Conservation (phyloP, 2,113 vertebrate species). For the Pseudorectes ferrugineus region DNA sequence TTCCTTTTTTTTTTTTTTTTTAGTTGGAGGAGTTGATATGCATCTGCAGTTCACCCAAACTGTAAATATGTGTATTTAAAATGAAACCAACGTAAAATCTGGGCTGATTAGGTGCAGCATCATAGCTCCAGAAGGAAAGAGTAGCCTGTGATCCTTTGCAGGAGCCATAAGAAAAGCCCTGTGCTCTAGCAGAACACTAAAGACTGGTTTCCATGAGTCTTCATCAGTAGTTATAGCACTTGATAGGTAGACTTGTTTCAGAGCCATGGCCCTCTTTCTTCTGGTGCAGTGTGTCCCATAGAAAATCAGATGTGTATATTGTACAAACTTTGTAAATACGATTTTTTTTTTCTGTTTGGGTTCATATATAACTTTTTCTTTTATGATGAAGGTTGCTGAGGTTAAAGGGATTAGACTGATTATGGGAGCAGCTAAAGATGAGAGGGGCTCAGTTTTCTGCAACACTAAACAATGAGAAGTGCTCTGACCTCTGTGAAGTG, state of each 20-base stretch:
- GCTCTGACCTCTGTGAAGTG: slow-evolving; percentile 18
- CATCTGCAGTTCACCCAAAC: slow-evolving; percentile 75
- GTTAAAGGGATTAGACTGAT: slow-evolving; percentile 81
- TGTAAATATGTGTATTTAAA: slow-evolving; percentile 85
- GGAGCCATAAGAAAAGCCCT: slow-evolving; percentile 71
- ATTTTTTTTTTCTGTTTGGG: slow-evolving; percentile 68
- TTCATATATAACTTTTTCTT: slow-evolving; percentile 74
- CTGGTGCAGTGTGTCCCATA: slow-evolving; percentile 75
- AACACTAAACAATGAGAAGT: slow-evolving; percentile 69
- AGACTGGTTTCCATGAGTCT: slow-evolving; percentile 69
- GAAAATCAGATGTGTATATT: slow-evolving; percentile 85
- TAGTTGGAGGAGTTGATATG: slow-evolving; percentile 79
- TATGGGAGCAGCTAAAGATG: slow-evolving; percentile 82
- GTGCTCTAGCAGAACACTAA: slow-evolving; percentile 78
- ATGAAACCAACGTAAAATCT: slow-evolving; percentile 70
- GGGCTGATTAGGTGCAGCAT: slow-evolving; percentile 74
- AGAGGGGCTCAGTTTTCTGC: slow-evolving; percentile 84
- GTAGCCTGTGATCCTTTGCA: slow-evolving; percentile 67
- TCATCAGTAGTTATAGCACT: slow-evolving; percentile 73
- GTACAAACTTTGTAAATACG: slow-evolving; percentile 86
- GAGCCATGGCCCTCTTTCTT: slow-evolving; percentile 79
- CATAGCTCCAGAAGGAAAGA: slow-evolving; percentile 77
- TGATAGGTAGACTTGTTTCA: slow-evolving; percentile 70
- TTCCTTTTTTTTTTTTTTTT: slow-evolving; percentile 23
- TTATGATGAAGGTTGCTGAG: slow-evolving; percentile 80